Percentiles rank a stretch among this genome's conserved stretches.
Conservation (phyloP, 2,113 vertebrate genomes). For the Osmerus mordax region DNA sequence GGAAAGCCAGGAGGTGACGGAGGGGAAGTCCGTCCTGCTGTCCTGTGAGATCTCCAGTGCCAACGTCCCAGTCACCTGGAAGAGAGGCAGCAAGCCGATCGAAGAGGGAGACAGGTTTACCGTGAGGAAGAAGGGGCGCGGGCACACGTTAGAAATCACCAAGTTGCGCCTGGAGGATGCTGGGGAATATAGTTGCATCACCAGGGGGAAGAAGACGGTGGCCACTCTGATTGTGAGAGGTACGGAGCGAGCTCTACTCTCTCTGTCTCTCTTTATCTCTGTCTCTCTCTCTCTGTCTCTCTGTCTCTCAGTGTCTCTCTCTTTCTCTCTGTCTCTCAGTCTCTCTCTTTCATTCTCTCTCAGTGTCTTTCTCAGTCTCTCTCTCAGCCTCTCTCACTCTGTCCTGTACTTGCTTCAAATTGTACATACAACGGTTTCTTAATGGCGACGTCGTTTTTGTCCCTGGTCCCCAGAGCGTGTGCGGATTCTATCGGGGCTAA, state of each 20-base stretch:
- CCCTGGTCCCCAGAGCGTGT: constrained; percentile 67
- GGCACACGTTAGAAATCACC: constrained; percentile 76
- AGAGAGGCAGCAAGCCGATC: constrained; percentile 67
- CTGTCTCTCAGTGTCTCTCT: not conserved
- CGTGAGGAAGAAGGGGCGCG: constrained; percentile 72
- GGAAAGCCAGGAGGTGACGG: constrained; percentile 60
- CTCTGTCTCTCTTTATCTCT: not conserved
- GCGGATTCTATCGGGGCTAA: constrained; percentile 78
- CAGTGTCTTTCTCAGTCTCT: not conserved
- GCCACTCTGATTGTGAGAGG: constrained; percentile 83
- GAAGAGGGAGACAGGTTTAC: constrained; percentile 69
- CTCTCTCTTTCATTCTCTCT: too few relatives aligned
- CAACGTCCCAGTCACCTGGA: constrained; percentile 74
- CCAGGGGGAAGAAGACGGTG: constrained; percentile 77
- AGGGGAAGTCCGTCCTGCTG: constrained; percentile 65
- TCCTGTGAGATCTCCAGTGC: constrained; percentile 70
- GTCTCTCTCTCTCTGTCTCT: not conserved
- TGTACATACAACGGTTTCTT: not conserved
- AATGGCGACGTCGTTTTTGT: not conserved
- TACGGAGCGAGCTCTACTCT: constrained; percentile 50
- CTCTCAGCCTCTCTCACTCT: too few relatives aligned
- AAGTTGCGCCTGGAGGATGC: constrained; percentile 73
- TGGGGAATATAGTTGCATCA: constrained; percentile 82
- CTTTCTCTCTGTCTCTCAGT: too few relatives aligned
- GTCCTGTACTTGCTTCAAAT: too few relatives aligned